Conservation (phyloP, 1,140 invertebrate species). For the Achroia grisella region DNA sequence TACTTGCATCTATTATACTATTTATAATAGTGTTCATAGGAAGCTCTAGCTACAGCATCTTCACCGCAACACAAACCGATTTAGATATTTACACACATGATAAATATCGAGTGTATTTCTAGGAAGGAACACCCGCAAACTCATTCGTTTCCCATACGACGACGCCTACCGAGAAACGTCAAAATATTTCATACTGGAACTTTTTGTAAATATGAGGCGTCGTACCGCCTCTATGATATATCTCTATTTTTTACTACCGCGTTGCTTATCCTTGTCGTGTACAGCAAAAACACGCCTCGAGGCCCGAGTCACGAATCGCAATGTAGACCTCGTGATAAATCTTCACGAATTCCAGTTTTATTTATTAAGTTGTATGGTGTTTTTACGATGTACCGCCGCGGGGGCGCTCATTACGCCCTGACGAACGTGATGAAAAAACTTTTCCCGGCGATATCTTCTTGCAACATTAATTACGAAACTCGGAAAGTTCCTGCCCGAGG, state of each 20-base stretch:
- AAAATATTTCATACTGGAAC: conserved; percentile 58
- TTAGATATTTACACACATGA: conserved; percentile 5
- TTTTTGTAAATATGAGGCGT: conserved; percentile 43
- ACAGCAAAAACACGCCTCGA: conserved; percentile 33
- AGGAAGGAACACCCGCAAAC: conserved; percentile 40
- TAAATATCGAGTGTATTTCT: conserved; percentile 29
- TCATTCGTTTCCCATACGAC: conserved; percentile 17
- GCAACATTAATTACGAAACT: conserved; percentile 67
- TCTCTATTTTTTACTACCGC: conserved; percentile 50
- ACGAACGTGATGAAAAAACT: conserved; percentile 61
- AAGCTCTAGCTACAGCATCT: no score
- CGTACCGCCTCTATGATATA: conserved; percentile 44
- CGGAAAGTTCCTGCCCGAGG: conserved; percentile 24
- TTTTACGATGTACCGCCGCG: conserved; percentile 60
- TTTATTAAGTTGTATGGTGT: conserved; percentile 70
- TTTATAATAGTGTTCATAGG: no score
- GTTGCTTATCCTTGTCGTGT: conserved; percentile 26
- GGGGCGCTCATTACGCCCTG: conserved; percentile 55
- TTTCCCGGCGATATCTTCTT: conserved; percentile 55
- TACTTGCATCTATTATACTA: no score
- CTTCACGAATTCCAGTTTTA: conserved; percentile 63
- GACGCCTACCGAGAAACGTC: conserved; percentile 60
- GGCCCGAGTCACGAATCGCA: conserved; percentile 46
- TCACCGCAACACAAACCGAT: no score
- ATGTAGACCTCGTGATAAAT: conserved; percentile 61